Base-by-base conservation (phyloP, 2,797 vertebrate species). In the Petrocephalus sullivani region DNA sequence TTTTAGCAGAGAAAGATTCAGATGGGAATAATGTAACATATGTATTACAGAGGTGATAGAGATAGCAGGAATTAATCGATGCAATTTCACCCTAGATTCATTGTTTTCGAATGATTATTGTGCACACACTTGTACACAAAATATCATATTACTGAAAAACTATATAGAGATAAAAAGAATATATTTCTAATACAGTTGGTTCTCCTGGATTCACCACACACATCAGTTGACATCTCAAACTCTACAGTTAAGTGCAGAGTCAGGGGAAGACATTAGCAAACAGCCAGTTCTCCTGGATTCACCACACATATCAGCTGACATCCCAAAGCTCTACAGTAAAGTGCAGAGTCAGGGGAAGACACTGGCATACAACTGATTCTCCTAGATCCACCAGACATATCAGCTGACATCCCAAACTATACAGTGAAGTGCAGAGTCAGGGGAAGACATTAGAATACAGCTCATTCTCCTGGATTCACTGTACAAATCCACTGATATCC, bases 231-330 rank as follows among this genome's bases (percentile, higher is more conserved):
- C 41, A 46, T 46, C 41, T 46, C 41, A 46, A 46, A 46, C 41
- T 46, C 41, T 46, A 46, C 41, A 46, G 78, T 61, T 33, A 82
- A 4, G 14, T 92, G 89, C 87, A 89, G 91, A 91, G 92, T 95
- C 95, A 94, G 93, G 87, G 51, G 37, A 89, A 75, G 81, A 89
- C 89, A 95, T 96, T 95, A 94, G 91, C 94, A 95, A 94, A 95
- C 93, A 94, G 93, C 94, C 94, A 94, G 92, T 91, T 92, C 91
- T 93, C 93, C 54, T 14, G 54, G 9, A 56, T 56, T 56, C 54
- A 56, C 54, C 54, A 14, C 54, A 56, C 54, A 56, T 46, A 46
- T 46, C 41, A 46, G 41, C 41, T 46, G 4, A 46, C 41, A 46
- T 46, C 41, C 41, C 41, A 46, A 46, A 46, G 28, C 41, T 2